phyloP scores from a whole-genome alignment of 1,140 invertebrate genomes.

The Drosophila varians region DNA sequence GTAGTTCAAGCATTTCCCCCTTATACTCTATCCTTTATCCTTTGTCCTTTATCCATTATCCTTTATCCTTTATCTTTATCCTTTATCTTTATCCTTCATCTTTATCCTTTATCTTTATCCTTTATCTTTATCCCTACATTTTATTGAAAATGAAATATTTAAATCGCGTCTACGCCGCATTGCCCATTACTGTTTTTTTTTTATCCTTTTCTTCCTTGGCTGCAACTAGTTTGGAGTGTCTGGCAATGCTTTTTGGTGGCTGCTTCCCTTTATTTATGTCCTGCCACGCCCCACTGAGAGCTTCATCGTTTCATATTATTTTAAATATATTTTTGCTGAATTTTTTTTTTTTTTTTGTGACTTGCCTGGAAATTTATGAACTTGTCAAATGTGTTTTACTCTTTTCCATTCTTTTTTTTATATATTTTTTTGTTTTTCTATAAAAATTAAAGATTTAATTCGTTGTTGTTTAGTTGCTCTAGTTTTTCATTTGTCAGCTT shows the following conservation, averaged over 20 bases:
- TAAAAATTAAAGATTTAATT: background rate
- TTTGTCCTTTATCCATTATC: too few relatives aligned
- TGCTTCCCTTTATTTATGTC: constrained; percentile 25
- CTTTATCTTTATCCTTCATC: too few relatives aligned
- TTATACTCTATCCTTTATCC: too few relatives aligned
- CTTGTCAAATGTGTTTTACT: constrained; percentile 57
- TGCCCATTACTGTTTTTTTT: constrained; percentile 23
- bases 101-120: too few relatives aligned
- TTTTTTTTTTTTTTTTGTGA: constrained; percentile 25
- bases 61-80: too few relatives aligned
- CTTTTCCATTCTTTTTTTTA: background rate
- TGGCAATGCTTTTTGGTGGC: constrained; percentile 34
- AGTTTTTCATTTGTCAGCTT: background rate
- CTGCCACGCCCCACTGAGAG: background rate
- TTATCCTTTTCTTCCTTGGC: constrained; percentile 3
- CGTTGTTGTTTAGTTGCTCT: too few relatives aligned
- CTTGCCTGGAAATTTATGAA: constrained; percentile 49
- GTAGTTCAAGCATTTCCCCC: background rate
- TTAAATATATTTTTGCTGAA: too few relatives aligned
- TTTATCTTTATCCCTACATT: background rate
- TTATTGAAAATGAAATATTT: constrained; percentile 20
- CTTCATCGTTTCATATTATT: too few relatives aligned
- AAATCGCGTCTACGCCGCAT: constrained; percentile 42
- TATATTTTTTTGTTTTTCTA: background rate
- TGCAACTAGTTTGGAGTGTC: constrained; percentile 26